Percentiles rank a stretch among this genome's conserved stretches.
Conservation (phyloP, 2,797 vertebrate genomes). For the Benthosema pterotum region DNA sequence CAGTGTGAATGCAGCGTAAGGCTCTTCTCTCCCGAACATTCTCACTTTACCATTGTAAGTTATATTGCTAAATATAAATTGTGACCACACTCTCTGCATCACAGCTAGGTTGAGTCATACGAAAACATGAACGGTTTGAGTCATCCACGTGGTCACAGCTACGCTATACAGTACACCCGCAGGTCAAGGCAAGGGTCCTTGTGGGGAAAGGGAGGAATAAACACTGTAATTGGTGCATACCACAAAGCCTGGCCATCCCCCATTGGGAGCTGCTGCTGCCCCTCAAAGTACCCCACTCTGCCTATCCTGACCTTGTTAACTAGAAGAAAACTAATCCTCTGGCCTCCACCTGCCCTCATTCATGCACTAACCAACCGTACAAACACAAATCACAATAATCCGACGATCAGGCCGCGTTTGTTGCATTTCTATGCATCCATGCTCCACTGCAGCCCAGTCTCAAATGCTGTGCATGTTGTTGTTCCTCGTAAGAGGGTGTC, state of each 20-base stretch:
- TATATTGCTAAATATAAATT: background rate
- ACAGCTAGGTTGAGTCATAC: background rate
- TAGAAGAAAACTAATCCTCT: conserved; percentile 2
- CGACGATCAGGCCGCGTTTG: conserved; percentile 1
- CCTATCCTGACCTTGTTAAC: conserved; percentile 22
- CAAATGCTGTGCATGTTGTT: background rate
- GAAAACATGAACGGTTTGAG: conserved; percentile 3
- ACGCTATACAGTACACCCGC: background rate
- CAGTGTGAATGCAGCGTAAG: no score
- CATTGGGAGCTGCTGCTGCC: conserved; percentile 8
- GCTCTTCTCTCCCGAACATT: no score
- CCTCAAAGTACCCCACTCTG: conserved; percentile 7
- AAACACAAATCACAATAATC: no score
- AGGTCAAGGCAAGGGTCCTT: conserved; percentile 41
- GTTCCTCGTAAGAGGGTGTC: background rate
- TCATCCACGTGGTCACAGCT: conserved; percentile 46
- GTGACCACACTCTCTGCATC: background rate
- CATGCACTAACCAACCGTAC: no score
- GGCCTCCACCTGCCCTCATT: conserved; percentile 2
- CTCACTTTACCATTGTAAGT: conserved; percentile 11
- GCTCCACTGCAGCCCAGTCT: background rate
- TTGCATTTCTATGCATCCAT: conserved; percentile 17
- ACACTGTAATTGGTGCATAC: conserved; percentile 52
- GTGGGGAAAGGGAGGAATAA: conserved; percentile 32
- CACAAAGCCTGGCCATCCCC: conserved; percentile 30